Evolutionary conservation across 2,113 vertebrate species (phyloP), one percentile per base, ranked within the genome.

Genomic region (Choloepus hoffmanni): DNA sequence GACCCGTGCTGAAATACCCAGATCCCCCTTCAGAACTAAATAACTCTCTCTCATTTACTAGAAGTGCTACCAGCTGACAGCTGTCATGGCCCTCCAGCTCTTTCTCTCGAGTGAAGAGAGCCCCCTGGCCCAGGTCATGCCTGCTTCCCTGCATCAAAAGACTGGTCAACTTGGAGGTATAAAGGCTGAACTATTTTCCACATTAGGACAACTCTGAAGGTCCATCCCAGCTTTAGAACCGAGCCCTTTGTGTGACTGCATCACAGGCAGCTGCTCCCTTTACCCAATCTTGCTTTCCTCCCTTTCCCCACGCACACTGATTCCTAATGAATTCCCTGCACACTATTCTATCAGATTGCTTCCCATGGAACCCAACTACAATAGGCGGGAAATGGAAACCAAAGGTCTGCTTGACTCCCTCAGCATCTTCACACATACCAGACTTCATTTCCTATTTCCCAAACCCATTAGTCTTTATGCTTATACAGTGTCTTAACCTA

Each of bases 401-500:
- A 40, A 93, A 68, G 0, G 7, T 8, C 58, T 72, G 15, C 33
- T 40, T 19, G 8, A 67, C 33, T 85, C 5, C 4, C 3, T 30
- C 72, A 36, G n/a, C 24, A 77, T 62, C 24, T 19, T 9, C n/a
- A 24, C 45, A 9, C 83, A 85, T 26, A 67, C 2, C 15, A 85
- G 36, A 94, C 73, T 91, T 83, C 26, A 84, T 73, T 74, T 68
- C 60, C 30, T n/a, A 60, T 65, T 78, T 85, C 77, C 28, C 65
- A 33, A 5, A 62, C 7, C 40, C 7, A 8, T 62, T 82, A 87
- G 50, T 26, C 13, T 89, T 88, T 60, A n/a, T 74, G 5, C 28
- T 62, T 81, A 82, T 14, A 92, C 12, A 88, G 85, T 96, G 72
- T 53, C 55, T 65, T 90, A 55, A 78, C 73, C 76, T 91, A 82